These are phyloP conservation scores for Parnassius mnemosyne DNA, from an alignment of 2,888 invertebrate species.

Conservation along the genomic window DNA sequence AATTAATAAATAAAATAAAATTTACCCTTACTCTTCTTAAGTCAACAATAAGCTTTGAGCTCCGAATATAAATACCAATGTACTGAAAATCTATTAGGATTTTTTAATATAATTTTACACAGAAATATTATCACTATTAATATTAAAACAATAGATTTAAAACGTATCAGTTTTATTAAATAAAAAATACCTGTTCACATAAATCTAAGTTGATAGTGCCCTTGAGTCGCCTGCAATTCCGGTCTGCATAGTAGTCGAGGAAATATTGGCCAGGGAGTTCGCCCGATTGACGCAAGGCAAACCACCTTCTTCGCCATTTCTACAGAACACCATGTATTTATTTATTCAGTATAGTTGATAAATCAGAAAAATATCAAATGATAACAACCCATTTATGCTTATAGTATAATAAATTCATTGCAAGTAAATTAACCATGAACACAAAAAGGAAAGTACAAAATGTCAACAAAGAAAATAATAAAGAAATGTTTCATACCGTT, in stretches of 20 bases:
- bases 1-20: conserved; percentile 23
- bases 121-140: background rate
- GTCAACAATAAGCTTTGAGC: conserved; percentile 14
- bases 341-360: background rate
- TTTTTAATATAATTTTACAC: background rate
- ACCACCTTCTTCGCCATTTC: conserved; percentile 98
- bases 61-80: background rate
- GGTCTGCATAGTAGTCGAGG: conserved; percentile 95
- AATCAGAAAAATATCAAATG: too few species aligned
- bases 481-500: conserved; percentile 86
- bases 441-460: conserved; percentile 38
- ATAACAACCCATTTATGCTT: too few species aligned
- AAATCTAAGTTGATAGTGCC: conserved; percentile 96
- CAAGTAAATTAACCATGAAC: conserved; percentile 20
- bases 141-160: conserved; percentile 5
- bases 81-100: background rate
- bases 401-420: conserved; percentile 17
- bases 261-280: conserved; percentile 96
- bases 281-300: conserved; percentile 93
- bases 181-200: conserved; percentile 90
- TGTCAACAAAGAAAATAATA: conserved; percentile 57
- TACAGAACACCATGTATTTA: conserved; percentile 53
- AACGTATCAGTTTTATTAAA: conserved; percentile 14
- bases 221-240: conserved; percentile 90
- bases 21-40: conserved; percentile 9